Evolutionary conservation across 2,888 invertebrate species (phyloP).

Genomic region (Endomychus coccineus): DNA sequence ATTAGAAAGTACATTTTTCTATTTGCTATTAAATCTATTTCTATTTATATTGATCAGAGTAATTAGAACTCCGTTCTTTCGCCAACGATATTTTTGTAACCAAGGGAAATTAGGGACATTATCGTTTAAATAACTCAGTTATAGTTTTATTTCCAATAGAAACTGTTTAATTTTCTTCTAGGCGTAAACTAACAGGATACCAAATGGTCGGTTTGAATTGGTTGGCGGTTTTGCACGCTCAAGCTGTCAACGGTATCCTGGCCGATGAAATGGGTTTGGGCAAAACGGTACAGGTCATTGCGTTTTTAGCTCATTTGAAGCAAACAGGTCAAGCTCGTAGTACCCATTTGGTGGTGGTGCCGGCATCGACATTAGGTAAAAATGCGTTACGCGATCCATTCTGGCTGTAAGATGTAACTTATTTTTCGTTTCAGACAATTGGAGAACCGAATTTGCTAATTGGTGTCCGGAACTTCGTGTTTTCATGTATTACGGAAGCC

Average conservation of each 20-base stretch:
- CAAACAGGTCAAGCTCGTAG: conserved; percentile 65
- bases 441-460: conserved; percentile 67
- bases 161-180: too few species aligned
- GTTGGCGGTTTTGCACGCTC: conserved; percentile 81
- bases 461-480: conserved; percentile 77
- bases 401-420: not conserved
- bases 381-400: conserved; percentile 5
- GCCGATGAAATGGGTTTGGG: conserved; percentile 98
- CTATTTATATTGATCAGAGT: too few species aligned
- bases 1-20: too few species aligned
- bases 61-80: too few species aligned
- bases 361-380: conserved; percentile 85
- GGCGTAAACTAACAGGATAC: conserved; percentile 74
- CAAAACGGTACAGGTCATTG: conserved; percentile 90
- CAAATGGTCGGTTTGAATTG: conserved; percentile 88
- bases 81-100: too few species aligned
- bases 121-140: too few species aligned
- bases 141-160: too few species aligned
- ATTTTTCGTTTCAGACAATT: conserved; percentile 57
- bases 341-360: conserved; percentile 92
- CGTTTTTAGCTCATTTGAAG: conserved; percentile 83
- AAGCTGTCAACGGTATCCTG: conserved; percentile 87
- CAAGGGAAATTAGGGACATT: too few species aligned
- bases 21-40: too few species aligned
- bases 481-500: conserved; percentile 83